Base-by-base conservation (phyloP, 2,888 invertebrate species). In the Pollenia angustigena region DNA sequence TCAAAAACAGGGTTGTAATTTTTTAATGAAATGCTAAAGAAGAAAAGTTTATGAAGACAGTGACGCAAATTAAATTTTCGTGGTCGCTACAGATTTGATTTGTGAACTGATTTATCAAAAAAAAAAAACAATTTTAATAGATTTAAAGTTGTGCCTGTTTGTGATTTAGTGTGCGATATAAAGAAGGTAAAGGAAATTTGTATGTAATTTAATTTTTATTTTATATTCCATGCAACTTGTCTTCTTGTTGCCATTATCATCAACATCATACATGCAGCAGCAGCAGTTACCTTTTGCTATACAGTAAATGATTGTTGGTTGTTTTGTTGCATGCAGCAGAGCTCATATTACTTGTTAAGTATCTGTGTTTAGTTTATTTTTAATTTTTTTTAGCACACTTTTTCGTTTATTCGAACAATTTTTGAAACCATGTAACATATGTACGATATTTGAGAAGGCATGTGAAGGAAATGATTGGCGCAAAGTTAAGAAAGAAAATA, bases 141-240 rank as follows among this genome's bases (percentile, higher is more conserved):
- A 68, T n/a, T 32, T n/a, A 0, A 6, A 32, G 32, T 32, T 32
- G 32, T 6, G 0, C 32, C 32, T 6, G 0, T 32, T 6, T 32
- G 6, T 32, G 32, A 6, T 32, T 32, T 0, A 4, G 4, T 32
- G 6, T 32, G 32, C 32, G 32, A 32, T 32, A 32, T 32, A 6
- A 11, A 48, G 9, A 69, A 76, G 74, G 18, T 60, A 75, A 68
- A 75, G 75, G 42, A 71, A 75, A 81, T 85, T 80, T 62, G 8
- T 54, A 40, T 64, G 76, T 56, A 68, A 60, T 75, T 50, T 75
- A 69, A 79, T 69, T 79, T 79, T 68, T 66, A 81, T 81, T 81
- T 66, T 74, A 74, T 56, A 74, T 74, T 56, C 54, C n/a, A n/a
- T 18, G 11, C 54, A 74, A 66, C 66, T 68, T 80, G 62, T 72